A percentile compares a stretch with the other conserved stretches of the same genome.
phyloP scores from a whole-genome alignment of 1,140 invertebrate genomes.

The Danaus plexippus region DNA sequence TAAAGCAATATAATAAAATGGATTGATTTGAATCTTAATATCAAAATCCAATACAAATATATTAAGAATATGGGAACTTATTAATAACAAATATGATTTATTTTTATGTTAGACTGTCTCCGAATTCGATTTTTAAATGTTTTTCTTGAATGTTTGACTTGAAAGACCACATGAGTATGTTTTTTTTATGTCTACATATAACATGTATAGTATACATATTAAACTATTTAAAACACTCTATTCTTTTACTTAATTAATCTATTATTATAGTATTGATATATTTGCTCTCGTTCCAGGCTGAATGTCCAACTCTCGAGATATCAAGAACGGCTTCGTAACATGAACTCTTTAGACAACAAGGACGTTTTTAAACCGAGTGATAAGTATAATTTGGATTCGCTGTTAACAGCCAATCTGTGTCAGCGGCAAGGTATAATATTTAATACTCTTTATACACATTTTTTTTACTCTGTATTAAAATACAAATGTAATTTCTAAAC shows the following conservation, averaged over 20 bases:
- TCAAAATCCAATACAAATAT: too few species aligned
- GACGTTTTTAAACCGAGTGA: constrained; percentile 29
- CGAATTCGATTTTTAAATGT: background rate
- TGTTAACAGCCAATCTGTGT: constrained; percentile 42
- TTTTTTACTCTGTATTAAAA: background rate
- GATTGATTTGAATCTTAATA: too few species aligned
- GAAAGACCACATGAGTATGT: too few species aligned
- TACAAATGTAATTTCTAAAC: background rate
- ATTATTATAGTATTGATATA: background rate
- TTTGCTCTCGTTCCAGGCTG: constrained; percentile 53
- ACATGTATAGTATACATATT: too few species aligned
- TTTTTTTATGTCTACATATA: too few species aligned
- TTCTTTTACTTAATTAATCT: background rate
- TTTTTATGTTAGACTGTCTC: background rate
- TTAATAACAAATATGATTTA: too few species aligned
- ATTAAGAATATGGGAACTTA: too few species aligned
- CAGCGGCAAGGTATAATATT: constrained; percentile 31
- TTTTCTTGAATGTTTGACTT: too few species aligned
- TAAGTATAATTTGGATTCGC: constrained; percentile 42
- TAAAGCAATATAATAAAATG: too few species aligned
- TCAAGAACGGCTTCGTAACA: constrained; percentile 75
- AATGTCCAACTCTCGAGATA: constrained; percentile 79
- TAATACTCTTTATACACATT: background rate
- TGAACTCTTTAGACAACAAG: constrained; percentile 28
- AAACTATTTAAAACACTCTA: background rate